Evolutionary conservation across 2,113 vertebrate genomes (phyloP).

Genomic region (Geococcyx californianus): DNA sequence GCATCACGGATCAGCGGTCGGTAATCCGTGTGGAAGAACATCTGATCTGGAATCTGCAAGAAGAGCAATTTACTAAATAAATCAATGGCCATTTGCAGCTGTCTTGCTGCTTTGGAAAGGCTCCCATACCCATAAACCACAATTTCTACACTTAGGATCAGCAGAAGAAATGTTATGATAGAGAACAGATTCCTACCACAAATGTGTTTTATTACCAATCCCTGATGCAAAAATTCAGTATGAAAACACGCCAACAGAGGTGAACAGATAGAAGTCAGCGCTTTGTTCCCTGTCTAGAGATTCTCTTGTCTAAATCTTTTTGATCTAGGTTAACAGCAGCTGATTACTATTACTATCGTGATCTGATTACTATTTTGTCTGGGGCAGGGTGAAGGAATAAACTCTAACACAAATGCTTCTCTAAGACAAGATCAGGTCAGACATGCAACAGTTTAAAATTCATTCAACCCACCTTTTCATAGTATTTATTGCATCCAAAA

Average conservation of each 20-base stretch:
- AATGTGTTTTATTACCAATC: not conserved
- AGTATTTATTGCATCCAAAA: constrained; percentile 93
- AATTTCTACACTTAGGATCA: not conserved
- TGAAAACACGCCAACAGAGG: not conserved
- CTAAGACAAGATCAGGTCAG: constrained; percentile 20
- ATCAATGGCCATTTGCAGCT: constrained; percentile 19
- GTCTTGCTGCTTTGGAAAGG: not conserved
- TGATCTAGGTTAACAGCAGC: constrained; percentile 13
- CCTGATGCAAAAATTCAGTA: not conserved
- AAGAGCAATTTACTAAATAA: not conserved
- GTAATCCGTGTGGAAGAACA: constrained; percentile 99
- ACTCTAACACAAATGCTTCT: not conserved
- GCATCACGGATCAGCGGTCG: constrained; percentile 95
- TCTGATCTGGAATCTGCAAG: constrained; percentile 94
- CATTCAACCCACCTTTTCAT: constrained; percentile 87
- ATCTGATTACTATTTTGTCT: not conserved
- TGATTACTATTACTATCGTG: too few relatives aligned
- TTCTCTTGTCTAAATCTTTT: not conserved
- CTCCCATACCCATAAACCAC: not conserved
- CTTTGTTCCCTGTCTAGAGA: not conserved
- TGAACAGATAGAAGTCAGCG: not conserved
- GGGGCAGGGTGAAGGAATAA: not conserved
- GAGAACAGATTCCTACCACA: not conserved
- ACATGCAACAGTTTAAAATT: not conserved
- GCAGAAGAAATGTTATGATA: not conserved